These are phyloP conservation scores for Pristionchus arcanus DNA, from an alignment of 2,888 invertebrate species.

Conservation along the genomic window DNA sequence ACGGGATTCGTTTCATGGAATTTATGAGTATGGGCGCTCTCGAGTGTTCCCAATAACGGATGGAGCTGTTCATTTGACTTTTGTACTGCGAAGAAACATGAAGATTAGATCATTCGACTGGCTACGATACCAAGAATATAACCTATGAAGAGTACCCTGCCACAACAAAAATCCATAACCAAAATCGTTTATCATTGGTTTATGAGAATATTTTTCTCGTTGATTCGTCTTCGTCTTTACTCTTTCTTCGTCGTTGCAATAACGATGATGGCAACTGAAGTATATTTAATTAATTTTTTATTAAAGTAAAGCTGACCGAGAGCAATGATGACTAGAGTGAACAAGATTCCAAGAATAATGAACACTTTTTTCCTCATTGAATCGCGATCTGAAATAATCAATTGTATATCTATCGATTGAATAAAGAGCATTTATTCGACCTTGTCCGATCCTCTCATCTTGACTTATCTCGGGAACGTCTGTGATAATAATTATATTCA, in stretches of 20 bases:
- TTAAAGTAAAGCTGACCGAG: not conserved
- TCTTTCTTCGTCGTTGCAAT: not conserved
- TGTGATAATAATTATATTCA: not conserved
- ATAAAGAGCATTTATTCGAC: not conserved
- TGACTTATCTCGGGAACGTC: not conserved
- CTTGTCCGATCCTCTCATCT: slow-evolving; percentile 20
- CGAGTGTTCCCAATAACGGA: not conserved
- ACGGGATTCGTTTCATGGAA: not conserved
- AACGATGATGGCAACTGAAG: not conserved
- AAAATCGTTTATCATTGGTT: slow-evolving; percentile 51
- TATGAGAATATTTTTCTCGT: not conserved
- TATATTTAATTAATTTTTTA: not conserved
- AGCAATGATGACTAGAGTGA: not conserved
- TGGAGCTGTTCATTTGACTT: not conserved
- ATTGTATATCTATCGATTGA: not conserved
- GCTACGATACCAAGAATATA: not conserved
- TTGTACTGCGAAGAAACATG: not conserved
- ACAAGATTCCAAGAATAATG: not conserved
- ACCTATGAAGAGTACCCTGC: not conserved
- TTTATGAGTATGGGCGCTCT: not conserved
- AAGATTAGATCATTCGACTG: not conserved
- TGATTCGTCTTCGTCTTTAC: not conserved
- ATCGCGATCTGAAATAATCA: not conserved
- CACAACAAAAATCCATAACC: not conserved
- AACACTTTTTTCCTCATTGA: not conserved